Conservation (phyloP, 2,113 vertebrate species). For the Lampris incognitus region DNA sequence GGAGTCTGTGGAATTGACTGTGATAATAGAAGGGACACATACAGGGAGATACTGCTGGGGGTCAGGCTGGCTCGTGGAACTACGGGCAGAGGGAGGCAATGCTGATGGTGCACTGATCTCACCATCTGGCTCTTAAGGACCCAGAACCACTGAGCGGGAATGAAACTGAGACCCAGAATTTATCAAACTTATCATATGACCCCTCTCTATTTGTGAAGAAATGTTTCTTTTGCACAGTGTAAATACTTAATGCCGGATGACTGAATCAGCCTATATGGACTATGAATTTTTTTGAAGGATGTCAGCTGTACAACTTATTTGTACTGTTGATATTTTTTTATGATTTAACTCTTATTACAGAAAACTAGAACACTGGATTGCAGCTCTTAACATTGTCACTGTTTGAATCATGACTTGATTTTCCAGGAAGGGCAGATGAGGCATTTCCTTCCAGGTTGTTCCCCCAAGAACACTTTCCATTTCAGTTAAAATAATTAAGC, state of each 20-base stretch:
- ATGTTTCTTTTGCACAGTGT: slow-evolving; percentile 67
- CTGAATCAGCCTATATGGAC: slow-evolving; percentile 27
- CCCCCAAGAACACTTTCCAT: slow-evolving; percentile 10
- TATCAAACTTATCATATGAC: slow-evolving; percentile 1
- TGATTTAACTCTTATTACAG: slow-evolving; percentile 24
- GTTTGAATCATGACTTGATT: slow-evolving; percentile 3
- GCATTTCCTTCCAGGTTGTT: slow-evolving; percentile 8
- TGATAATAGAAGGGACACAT: slow-evolving; percentile 3
- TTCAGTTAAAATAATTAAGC: not conserved
- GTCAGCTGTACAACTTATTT: slow-evolving; percentile 15
- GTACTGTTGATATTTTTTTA: slow-evolving; percentile 18
- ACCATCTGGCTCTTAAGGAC: slow-evolving; percentile 22
- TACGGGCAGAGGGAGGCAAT: not conserved
- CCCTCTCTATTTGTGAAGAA: slow-evolving; percentile 8
- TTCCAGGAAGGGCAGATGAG: not conserved
- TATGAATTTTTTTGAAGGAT: not conserved
- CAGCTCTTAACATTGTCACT: not conserved
- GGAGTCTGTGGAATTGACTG: not conserved
- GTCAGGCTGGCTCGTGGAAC: not conserved
- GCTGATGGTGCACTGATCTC: not conserved
- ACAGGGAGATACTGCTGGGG: not conserved
- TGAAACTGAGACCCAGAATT: slow-evolving; percentile 17
- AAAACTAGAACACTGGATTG: not conserved
- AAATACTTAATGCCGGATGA: slow-evolving; percentile 53
- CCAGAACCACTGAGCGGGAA: slow-evolving; percentile 17